Evolutionary conservation across 2,888 invertebrate genomes (phyloP), one percentile per base, ranked within the genome.

Genomic region (Prosapia bicincta): DNA sequence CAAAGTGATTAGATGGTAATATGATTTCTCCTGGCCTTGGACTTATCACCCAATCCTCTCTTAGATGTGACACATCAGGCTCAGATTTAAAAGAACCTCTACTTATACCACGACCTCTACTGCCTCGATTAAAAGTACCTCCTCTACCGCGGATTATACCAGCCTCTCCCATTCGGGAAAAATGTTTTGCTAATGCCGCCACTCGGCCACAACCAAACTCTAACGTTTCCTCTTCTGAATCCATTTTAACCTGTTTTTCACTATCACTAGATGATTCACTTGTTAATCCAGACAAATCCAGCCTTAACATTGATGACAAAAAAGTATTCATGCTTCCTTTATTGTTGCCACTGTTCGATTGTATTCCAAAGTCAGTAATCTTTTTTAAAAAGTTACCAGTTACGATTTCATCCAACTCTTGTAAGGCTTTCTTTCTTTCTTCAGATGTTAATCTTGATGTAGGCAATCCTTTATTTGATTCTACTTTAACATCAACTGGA

Each of bases 131-230:
- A 23, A 54, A 74, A n/a, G 24, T 38, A 23, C 78, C 74, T 69
- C 73, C 78, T 69, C 77, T 73, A 83, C 83, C 80, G 82, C 84
- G 74, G 10, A 85, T 84, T 10, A 85, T 76, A 2, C 85, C 85
- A 0, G 84, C 83, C 13, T 85, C 85, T 0, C 85, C 85, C 23
- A 86, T 83, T 65, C 84, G 82, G 0, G 86, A 85, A 74, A 93
- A 93, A 83, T 90, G 92, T 82, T 90, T 90, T 0, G 92, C 88
- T 76, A 93, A 85, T 65, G 90, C 91, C 76, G 90, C 91, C 0
- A 93, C 93, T 83, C 90, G 89, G 0, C 92, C 92, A 76, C 88
- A 88, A 0, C 91, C 90, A 24, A 91, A 80, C 67, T 80, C 79
- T 71, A 80, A 88, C 75, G 91, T 85, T 72, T 89, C 90, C 80